Evolutionary conservation across 2,797 vertebrate genomes (phyloP).

Genomic region (Anas georgica): DNA sequence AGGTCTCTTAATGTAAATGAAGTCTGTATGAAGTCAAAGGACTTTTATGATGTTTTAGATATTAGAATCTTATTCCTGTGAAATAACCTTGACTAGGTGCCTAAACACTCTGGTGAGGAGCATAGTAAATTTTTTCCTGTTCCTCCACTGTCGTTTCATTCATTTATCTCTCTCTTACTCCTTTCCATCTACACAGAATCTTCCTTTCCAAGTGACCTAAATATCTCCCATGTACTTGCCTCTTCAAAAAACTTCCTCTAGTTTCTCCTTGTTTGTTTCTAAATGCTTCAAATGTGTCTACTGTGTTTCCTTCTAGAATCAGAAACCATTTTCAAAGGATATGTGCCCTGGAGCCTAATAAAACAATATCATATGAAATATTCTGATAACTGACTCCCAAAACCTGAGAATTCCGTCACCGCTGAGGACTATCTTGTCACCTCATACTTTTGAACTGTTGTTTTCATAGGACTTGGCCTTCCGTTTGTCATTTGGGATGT

Average conservation of each 20-base stretch:
- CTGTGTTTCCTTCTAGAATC: neutral
- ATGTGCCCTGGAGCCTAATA: neutral
- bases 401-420: neutral
- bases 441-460: neutral
- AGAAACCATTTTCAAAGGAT: neutral
- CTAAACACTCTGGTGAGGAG: neutral
- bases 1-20: conserved; percentile 27
- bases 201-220: neutral
- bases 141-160: neutral
- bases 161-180: neutral
- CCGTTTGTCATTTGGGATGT: neutral
- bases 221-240: neutral
- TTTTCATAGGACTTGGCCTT: neutral
- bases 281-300: neutral
- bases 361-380: neutral
- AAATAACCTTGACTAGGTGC: conserved; percentile 8
- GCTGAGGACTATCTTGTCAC: neutral
- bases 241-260: neutral
- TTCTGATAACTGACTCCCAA: neutral
- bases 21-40: neutral
- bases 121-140: neutral
- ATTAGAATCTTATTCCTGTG: neutral
- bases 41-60: neutral
- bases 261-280: neutral
- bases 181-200: neutral